Conservation (phyloP, 2,888 invertebrate genomes). For the Bhutanitis thaidina region DNA sequence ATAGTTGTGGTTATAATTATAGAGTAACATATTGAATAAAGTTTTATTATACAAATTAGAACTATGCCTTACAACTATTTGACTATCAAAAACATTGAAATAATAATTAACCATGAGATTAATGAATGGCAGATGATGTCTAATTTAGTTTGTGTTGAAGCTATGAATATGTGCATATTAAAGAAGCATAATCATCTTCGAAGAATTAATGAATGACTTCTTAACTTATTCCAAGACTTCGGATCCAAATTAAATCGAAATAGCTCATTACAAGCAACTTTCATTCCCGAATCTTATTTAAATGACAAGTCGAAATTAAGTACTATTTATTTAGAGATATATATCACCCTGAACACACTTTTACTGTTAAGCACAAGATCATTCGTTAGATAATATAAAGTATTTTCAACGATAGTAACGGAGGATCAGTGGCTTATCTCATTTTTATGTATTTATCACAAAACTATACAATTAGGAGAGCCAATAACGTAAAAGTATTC, state of each 20-base stretch:
- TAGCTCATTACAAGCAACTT: slow-evolving; percentile 42
- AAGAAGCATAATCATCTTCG: slow-evolving; percentile 39
- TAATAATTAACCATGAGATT: too few species aligned
- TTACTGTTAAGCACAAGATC: slow-evolving; percentile 36
- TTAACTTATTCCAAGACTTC: slow-evolving; percentile 39
- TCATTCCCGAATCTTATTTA: slow-evolving; percentile 34
- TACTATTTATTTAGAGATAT: neutral
- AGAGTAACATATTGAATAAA: too few species aligned
- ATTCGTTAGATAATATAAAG: slow-evolving; percentile 30
- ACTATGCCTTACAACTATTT: too few species aligned
- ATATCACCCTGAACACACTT: neutral
- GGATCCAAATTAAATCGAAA: slow-evolving; percentile 54
- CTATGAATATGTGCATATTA: slow-evolving; percentile 55
- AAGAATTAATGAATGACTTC: slow-evolving; percentile 38
- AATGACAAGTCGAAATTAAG: slow-evolving; percentile 37
- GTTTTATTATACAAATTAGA: too few species aligned
- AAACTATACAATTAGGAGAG: slow-evolving; percentile 44
- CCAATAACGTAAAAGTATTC: slow-evolving; percentile 48
- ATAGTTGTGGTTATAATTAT: too few species aligned
- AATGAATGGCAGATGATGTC: neutral
- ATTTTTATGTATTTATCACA: slow-evolving; percentile 45
- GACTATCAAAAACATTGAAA: too few species aligned
- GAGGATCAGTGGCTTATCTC: slow-evolving; percentile 26
- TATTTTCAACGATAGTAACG: slow-evolving; percentile 33
- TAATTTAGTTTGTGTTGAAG: slow-evolving; percentile 37